Percentiles rank a stretch among this genome's conserved stretches.
Conservation (phyloP, 92 coral and sea anemone species). For the Hydrozoanthus gracilis region DNA sequence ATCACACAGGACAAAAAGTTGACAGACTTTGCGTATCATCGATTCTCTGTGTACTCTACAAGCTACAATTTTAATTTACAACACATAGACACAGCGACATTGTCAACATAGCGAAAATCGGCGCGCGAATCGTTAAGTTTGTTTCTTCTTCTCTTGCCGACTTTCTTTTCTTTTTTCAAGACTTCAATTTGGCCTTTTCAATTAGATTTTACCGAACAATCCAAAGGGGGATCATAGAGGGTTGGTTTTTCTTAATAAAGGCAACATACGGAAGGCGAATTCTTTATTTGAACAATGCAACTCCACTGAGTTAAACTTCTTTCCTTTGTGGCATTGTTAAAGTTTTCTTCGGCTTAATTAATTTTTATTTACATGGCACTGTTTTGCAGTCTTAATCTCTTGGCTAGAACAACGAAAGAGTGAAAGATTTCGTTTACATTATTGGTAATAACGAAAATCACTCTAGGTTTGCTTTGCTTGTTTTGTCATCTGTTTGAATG, state of each 20-base stretch:
- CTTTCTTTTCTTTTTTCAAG: constrained; percentile 51
- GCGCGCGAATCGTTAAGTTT: constrained; percentile 34
- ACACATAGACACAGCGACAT: constrained; percentile 44
- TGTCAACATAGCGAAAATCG: constrained; percentile 56
- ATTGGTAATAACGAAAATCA: constrained; percentile 61
- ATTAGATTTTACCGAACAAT: constrained; percentile 66
- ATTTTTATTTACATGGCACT: constrained; percentile 77
- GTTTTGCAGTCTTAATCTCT: constrained; percentile 55
- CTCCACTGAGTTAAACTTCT: constrained; percentile 80
- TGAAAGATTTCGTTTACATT: constrained; percentile 47
- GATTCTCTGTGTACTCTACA: constrained; percentile 4
- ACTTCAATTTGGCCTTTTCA: constrained; percentile 42
- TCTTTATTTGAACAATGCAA: constrained; percentile 70
- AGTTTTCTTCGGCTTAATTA: constrained; percentile 77
- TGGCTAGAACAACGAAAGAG: constrained; percentile 48
- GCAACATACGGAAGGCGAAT: constrained; percentile 59
- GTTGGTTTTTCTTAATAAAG: constrained; percentile 62
- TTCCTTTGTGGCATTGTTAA: constrained; percentile 83
- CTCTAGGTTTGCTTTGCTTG: constrained; percentile 41
- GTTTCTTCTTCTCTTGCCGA: constrained; percentile 49
- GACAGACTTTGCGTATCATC: neutral
- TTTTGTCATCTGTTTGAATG: constrained; percentile 74
- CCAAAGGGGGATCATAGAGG: constrained; percentile 51
- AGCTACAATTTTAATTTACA: constrained; percentile 24
- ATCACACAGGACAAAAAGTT: constrained; percentile 3